phyloP scores from a whole-genome alignment of 2,113 vertebrate genomes.

The Chaenogobius annularis region DNA sequence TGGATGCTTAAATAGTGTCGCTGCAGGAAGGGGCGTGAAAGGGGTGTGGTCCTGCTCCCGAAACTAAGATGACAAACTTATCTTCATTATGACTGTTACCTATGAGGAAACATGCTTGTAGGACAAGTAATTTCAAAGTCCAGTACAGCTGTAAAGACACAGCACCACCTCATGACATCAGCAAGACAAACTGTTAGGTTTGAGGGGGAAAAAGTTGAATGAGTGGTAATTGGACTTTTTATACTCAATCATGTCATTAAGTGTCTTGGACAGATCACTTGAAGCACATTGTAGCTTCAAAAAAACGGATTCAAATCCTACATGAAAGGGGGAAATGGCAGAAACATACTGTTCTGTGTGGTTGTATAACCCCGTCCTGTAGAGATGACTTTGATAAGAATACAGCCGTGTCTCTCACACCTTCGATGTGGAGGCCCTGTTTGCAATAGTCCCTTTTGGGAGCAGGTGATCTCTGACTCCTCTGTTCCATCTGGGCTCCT shows the following conservation, averaged over 20 bases:
- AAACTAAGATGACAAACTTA: too few relatives aligned
- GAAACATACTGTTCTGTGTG: not conserved
- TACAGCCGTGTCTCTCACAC: constrained; percentile 25
- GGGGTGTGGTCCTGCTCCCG: too few relatives aligned
- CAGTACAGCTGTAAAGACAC: not conserved
- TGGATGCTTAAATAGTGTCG: too few relatives aligned
- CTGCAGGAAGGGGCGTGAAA: too few relatives aligned
- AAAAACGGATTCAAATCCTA: not conserved
- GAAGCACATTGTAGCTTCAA: too few relatives aligned
- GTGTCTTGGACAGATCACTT: not conserved
- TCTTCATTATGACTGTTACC: not conserved
- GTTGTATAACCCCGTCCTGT: not conserved
- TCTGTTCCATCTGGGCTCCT: constrained; percentile 45
- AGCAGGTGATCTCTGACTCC: constrained; percentile 48
- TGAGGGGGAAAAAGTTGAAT: not conserved
- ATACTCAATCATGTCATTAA: not conserved
- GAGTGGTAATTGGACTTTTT: not conserved
- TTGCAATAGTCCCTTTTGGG: constrained; percentile 27
- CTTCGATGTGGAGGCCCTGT: constrained; percentile 26
- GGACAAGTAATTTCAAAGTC: not conserved
- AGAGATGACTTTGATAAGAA: not conserved
- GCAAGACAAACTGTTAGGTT: too few relatives aligned
- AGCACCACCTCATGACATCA: not conserved
- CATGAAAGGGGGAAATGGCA: not conserved
- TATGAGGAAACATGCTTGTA: not conserved